Evolutionary conservation across 1,140 invertebrate genomes (phyloP).

Genomic region (Octopus sinensis): DNA sequence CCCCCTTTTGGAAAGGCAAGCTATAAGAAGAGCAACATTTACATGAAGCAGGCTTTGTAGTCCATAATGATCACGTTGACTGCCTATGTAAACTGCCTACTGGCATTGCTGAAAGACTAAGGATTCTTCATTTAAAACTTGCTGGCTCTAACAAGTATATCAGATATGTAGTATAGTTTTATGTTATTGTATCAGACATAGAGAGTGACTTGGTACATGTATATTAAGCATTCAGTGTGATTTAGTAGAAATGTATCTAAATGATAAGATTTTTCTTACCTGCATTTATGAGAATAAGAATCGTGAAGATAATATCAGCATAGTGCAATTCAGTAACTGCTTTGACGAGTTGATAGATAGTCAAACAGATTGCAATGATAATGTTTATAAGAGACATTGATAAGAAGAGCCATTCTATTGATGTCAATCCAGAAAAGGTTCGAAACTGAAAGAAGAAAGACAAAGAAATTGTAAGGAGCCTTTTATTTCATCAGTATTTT

Average conservation of each 20-base stretch:
- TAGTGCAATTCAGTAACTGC: conserved; percentile 29
- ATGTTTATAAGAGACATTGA: conserved; percentile 41
- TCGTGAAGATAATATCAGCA: conserved; percentile 45
- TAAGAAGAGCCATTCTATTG: conserved; percentile 42
- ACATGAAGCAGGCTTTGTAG: too few relatives aligned
- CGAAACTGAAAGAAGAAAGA: conserved; percentile 36
- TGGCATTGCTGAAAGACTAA: neutral
- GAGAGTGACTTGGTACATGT: neutral
- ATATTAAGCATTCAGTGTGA: neutral
- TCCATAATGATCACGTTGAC: too few relatives aligned
- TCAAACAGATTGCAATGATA: conserved; percentile 39
- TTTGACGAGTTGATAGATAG: conserved; percentile 36
- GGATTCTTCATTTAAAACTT: neutral
- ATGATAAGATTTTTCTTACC: conserved; percentile 31
- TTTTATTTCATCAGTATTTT: too few relatives aligned
- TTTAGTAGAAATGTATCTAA: neutral
- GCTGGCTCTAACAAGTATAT: neutral
- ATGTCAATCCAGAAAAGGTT: conserved; percentile 40
- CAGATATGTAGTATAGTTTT: neutral
- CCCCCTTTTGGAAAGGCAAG: too few relatives aligned
- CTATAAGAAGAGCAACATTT: too few relatives aligned
- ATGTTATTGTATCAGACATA: neutral
- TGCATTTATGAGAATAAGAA: conserved; percentile 48
- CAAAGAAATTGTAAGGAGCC: neutral
- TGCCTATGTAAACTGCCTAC: neutral